A percentile compares a stretch with the other conserved stretches of the same genome.
These are phyloP conservation scores for Galago senegalensis DNA, from an alignment of 2,797 vertebrate genomes.

Conservation along the genomic window DNA sequence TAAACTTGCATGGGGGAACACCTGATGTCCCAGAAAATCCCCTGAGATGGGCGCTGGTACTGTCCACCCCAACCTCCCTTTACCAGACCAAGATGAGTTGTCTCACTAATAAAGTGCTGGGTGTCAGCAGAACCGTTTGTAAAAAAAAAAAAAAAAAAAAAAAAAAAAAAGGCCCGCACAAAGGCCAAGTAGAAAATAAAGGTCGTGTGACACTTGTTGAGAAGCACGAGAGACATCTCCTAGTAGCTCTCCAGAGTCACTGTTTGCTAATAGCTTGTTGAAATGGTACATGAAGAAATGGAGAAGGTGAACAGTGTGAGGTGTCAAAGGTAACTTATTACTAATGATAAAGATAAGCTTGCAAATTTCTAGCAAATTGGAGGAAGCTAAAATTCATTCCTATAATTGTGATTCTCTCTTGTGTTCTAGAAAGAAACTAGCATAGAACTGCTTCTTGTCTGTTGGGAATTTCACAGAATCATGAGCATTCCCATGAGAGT, in stretches of 20 bases:
- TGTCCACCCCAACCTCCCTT: background rate
- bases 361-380: background rate
- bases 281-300: background rate
- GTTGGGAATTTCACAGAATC: background rate
- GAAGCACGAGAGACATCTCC: background rate
- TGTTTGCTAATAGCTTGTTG: background rate
- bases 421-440: background rate
- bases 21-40: slow-evolving; percentile 91
- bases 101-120: too few relatives aligned
- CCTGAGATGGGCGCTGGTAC: slow-evolving; percentile 31
- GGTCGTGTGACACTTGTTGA: background rate
- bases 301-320: background rate
- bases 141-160: too few relatives aligned
- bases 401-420: background rate
- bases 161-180: background rate
- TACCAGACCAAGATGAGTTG: too few relatives aligned
- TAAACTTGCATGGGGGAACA: slow-evolving; percentile 91
- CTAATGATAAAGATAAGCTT: background rate
- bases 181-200: background rate
- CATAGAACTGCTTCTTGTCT: background rate
- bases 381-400: background rate
- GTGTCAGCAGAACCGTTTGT: too few relatives aligned
- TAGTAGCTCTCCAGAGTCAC: background rate
- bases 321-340: background rate
- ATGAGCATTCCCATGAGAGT: background rate